Base-by-base conservation (phyloP, 2,888 invertebrate species). In the Trisateles emortualis region DNA sequence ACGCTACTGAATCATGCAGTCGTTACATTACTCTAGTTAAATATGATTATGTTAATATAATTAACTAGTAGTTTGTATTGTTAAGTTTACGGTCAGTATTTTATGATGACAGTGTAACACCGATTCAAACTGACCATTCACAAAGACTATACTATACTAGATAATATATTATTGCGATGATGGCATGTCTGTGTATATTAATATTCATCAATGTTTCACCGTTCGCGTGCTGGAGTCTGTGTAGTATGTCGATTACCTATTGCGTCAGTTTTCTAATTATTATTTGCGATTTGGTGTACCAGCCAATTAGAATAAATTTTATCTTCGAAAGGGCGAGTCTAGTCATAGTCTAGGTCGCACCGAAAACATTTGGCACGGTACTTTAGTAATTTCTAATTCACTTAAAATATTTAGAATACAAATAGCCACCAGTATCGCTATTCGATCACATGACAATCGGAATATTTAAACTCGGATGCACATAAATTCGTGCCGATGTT, bases 241-340 rank as follows among this genome's bases (percentile, higher is more conserved):
- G 70, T 68, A 66, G 64, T 73, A 59, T 74, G 62, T 74, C 63
- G 61, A 75, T 71, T 75, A 65, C 64, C 57, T 69, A 72, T 78
- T 78, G 59, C 75, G 64, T 74, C 68, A 72, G 55, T 62, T 69
- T 69, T 74, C 65, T 74, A 77, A 76, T 76, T 68, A 76, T 75
- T 76, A 64, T 73, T 56, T 62, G 53, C 63, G 51, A 57, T 48
- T 68, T 63, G 55, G 53, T 10, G n/a, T 9, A 5, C 26, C 30
- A 35, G 29, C 42, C 40, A 52, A 45, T 67, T 58, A 56, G 63
- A 65, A 49, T 69, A 59, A 46, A 69, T 78, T 64, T 71, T 66
- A 62, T 67, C 57, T 52, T 53, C 54, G 52, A 63, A 69, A 68
- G 63, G 67, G 65, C 60, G 66, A 65, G 82, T 82, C 81, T 83